Evolutionary conservation across 2,113 vertebrate genomes (phyloP).

Genomic region (Callithrix jacchus): DNA sequence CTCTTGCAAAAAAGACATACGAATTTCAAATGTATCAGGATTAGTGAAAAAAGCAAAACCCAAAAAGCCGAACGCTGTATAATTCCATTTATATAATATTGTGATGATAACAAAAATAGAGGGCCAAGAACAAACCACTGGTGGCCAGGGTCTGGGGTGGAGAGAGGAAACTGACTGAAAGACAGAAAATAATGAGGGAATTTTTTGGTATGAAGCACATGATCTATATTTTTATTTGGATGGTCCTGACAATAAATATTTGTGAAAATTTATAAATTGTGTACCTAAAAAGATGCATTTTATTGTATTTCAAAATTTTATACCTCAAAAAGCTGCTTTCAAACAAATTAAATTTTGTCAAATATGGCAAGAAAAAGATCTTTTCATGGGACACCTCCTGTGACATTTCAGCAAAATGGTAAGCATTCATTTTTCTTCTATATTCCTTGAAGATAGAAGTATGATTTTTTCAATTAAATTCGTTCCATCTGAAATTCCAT

Average conservation of each 20-base stretch:
- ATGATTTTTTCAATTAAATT: neutral
- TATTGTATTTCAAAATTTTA: neutral
- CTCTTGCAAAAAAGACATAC: neutral
- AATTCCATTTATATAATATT: neutral
- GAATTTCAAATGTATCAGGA: neutral
- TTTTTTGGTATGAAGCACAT: neutral
- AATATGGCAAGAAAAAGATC: neutral
- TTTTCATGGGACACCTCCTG: neutral
- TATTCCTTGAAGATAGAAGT: neutral
- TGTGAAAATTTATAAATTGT: neutral
- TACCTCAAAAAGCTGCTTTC: neutral
- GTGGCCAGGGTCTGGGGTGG: neutral
- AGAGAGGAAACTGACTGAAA: neutral
- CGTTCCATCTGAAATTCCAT: slow-evolving; percentile 14
- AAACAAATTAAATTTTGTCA: neutral
- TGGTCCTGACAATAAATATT: neutral
- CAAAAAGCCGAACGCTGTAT: neutral
- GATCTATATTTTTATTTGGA: neutral
- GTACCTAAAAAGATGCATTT: neutral
- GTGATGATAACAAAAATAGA: neutral
- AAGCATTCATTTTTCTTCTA: neutral
- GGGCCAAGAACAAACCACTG: neutral
- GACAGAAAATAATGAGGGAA: neutral
- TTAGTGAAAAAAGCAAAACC: neutral
- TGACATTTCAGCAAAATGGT: neutral